Percentiles rank a stretch among this genome's conserved stretches.
These are phyloP conservation scores for Zaprionus lineosus DNA, from an alignment of 2,888 invertebrate species.

Conservation along the genomic window DNA sequence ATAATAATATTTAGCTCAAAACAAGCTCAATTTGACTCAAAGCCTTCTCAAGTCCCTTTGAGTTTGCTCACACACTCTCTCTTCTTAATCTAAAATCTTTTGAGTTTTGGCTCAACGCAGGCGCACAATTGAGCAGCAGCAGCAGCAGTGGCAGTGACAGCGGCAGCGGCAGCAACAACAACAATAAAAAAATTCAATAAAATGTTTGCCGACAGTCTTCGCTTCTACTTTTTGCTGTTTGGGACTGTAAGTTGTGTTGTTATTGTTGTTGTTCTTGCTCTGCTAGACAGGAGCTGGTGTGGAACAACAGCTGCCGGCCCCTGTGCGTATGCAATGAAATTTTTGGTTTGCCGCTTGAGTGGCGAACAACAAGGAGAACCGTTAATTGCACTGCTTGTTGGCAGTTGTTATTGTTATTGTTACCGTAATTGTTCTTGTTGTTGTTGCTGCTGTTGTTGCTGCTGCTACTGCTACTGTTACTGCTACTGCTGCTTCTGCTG, in stretches of 20 bases:
- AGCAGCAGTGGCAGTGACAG: too few species aligned
- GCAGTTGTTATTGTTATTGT: slow-evolving; percentile 3
- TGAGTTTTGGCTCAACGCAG: slow-evolving; percentile 43
- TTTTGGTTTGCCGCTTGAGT: slow-evolving; percentile 33
- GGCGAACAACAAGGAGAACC: slow-evolving; percentile 28
- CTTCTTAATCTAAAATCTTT: neutral
- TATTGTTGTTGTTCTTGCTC: slow-evolving; percentile 15
- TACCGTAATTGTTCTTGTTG: slow-evolving; percentile 7
- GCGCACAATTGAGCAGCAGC: slow-evolving; percentile 40
- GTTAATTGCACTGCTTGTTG: slow-evolving; percentile 53
- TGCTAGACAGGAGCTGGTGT: slow-evolving; percentile 20
- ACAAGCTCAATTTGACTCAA: neutral
- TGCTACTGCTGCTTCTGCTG: slow-evolving; percentile 3
- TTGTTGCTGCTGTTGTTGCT: slow-evolving; percentile 3
- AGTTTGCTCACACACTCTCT: neutral
- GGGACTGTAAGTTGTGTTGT: slow-evolving; percentile 2
- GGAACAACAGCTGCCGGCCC: slow-evolving; percentile 55
- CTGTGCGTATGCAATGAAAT: slow-evolving; percentile 63
- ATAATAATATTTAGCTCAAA: too few species aligned
- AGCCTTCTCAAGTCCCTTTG: too few species aligned
- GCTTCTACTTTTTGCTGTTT: slow-evolving; percentile 27
- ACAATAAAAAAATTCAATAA: slow-evolving; percentile 51
- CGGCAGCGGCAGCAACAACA: slow-evolving; percentile 21
- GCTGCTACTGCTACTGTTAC: slow-evolving; percentile 15
- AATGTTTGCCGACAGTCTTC: slow-evolving; percentile 64